Evolutionary conservation across 1,140 invertebrate species (phyloP).

Genomic region (Hypsibius dujardini): DNA sequence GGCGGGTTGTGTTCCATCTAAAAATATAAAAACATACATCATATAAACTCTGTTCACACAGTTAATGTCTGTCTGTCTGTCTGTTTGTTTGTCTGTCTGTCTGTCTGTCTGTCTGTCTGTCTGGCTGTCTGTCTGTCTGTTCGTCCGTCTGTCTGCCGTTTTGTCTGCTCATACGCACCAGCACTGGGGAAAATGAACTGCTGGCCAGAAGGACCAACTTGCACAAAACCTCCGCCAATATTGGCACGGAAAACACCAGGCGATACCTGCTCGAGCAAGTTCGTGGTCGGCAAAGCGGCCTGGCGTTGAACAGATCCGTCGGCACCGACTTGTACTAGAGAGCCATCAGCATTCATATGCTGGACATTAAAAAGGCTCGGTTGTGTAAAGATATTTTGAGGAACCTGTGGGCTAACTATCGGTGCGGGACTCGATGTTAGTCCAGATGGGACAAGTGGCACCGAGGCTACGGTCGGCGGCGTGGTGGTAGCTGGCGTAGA

Average conservation of each 20-base stretch:
- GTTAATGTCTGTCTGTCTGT: too few relatives aligned
- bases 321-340: neutral
- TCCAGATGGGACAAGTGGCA: neutral
- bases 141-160: too few relatives aligned
- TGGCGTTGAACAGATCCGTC: neutral
- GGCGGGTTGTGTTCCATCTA: too few relatives aligned
- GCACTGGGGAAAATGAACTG: too few relatives aligned
- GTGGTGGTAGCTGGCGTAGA: neutral
- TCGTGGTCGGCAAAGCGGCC: neutral
- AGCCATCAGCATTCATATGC: neutral
- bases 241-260: neutral
- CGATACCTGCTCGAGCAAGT: neutral
- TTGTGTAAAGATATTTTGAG: neutral
- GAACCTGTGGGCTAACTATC: neutral
- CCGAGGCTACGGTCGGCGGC: neutral
- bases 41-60: too few relatives aligned
- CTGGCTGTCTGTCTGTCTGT: too few relatives aligned
- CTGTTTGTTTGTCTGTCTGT: too few relatives aligned
- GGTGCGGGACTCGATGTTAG: neutral
- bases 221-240: neutral
- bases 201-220: too few relatives aligned
- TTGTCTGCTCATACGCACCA: too few relatives aligned
- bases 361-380: neutral
- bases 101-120: too few relatives aligned
- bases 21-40: too few relatives aligned